phyloP scores from a whole-genome alignment of 2,888 invertebrate species.

The Pseudolycoriella hygida region DNA sequence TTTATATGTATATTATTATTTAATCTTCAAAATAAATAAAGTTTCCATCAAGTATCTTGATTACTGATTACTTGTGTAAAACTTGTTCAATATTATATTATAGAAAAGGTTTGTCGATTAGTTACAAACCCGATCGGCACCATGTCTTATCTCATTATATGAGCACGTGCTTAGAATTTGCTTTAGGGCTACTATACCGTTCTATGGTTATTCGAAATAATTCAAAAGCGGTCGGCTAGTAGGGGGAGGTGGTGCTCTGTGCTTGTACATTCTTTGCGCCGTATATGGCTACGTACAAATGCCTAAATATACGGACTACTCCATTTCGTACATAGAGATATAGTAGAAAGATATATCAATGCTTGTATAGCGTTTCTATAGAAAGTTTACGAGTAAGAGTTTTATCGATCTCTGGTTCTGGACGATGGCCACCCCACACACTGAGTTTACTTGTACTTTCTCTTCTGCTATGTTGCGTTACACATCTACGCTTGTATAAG shows the following conservation, averaged over 20 bases:
- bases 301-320: too few relatives aligned
- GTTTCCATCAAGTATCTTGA: background rate
- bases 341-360: too few relatives aligned
- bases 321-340: too few relatives aligned
- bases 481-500: background rate
- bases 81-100: background rate
- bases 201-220: slow-evolving; percentile 3
- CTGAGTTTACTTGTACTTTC: slow-evolving; percentile 3
- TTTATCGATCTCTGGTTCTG: slow-evolving; percentile 4
- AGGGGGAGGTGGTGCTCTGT: too few relatives aligned
- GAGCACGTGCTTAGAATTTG: slow-evolving; percentile 12
- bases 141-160: slow-evolving; percentile 13
- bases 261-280: too few relatives aligned
- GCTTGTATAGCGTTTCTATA: background rate
- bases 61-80: slow-evolving; percentile 1
- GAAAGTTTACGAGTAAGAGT: slow-evolving; percentile 3
- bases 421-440: slow-evolving; percentile 3
- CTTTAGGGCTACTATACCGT: slow-evolving; percentile 1
- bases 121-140: slow-evolving; percentile 10
- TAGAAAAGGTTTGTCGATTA: slow-evolving; percentile 2
- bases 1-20: too few relatives aligned
- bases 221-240: slow-evolving; percentile 1
- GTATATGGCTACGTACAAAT: too few relatives aligned
- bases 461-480: background rate
- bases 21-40: background rate